Percentiles rank a stretch among this genome's conserved stretches.
These are phyloP conservation scores for Drosophila malerkotliana DNA, from an alignment of 1,140 invertebrate genomes.

Conservation along the genomic window DNA sequence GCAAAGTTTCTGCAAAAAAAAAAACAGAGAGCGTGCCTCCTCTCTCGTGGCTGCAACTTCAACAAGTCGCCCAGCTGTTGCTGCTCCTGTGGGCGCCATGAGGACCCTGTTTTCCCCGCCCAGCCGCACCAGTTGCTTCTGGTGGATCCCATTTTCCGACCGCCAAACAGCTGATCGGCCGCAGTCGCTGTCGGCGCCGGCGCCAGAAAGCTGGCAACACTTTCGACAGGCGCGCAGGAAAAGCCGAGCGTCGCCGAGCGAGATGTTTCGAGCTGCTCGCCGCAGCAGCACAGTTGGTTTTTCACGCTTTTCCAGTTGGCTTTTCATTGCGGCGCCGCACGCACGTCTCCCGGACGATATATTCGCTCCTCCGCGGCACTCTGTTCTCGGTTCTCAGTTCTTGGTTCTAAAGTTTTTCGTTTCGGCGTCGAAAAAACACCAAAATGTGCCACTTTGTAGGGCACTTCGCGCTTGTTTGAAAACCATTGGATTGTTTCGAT, in stretches of 20 bases:
- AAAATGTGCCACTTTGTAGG: slow-evolving; percentile 19
- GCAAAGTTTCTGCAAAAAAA: slow-evolving; percentile 41
- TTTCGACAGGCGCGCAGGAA: slow-evolving; percentile 72
- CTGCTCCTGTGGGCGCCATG: slow-evolving; percentile 46
- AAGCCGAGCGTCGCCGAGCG: slow-evolving; percentile 12
- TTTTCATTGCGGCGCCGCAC: slow-evolving; percentile 74
- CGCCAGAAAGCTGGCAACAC: slow-evolving; percentile 63
- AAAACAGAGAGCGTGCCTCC: slow-evolving; percentile 1
- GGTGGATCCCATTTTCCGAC: slow-evolving; percentile 38
- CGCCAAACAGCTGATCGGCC: slow-evolving; percentile 47
- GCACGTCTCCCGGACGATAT: slow-evolving; percentile 65
- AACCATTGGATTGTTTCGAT: neutral
- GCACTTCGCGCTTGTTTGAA: slow-evolving; percentile 13
- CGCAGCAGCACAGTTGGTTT: slow-evolving; percentile 7
- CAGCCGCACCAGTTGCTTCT: slow-evolving; percentile 69
- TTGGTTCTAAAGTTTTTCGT: slow-evolving; percentile 3
- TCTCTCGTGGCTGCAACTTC: slow-evolving; percentile 43
- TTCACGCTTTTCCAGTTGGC: slow-evolving; percentile 66
- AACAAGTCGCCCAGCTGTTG: slow-evolving; percentile 71
- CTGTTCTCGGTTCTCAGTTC: slow-evolving; percentile 8
- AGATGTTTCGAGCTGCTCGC: slow-evolving; percentile 22
- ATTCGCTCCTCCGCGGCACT: no score
- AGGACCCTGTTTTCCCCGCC: slow-evolving; percentile 34
- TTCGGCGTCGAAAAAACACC: slow-evolving; percentile 15
- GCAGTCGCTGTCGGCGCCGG: slow-evolving; percentile 38